Conservation (phyloP, 2,888 invertebrate genomes). For the Nemoura dubitans region DNA sequence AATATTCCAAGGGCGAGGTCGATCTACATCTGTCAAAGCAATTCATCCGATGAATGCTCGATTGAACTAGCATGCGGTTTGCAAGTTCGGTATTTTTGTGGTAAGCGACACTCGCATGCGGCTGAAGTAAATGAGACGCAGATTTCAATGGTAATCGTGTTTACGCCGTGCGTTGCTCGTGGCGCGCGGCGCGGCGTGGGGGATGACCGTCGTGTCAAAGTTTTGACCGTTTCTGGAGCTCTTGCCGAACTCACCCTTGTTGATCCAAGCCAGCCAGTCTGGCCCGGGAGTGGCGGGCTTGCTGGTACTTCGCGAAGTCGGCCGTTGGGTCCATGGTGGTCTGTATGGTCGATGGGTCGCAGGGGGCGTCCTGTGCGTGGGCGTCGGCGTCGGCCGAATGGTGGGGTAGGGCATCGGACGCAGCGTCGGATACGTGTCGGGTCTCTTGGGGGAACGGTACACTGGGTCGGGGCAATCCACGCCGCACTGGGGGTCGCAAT, state of each 20-base stretch:
- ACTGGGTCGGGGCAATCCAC: background rate
- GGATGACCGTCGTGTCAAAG: no score
- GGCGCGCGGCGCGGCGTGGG: no score
- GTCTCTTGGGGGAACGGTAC: background rate
- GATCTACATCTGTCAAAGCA: constrained; percentile 12
- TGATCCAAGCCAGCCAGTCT: background rate
- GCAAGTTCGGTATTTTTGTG: constrained; percentile 7
- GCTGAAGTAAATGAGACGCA: background rate
- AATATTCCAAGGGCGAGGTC: constrained; percentile 22
- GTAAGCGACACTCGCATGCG: background rate
- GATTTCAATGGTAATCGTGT: background rate
- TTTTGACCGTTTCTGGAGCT: no score
- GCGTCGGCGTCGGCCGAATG: background rate
- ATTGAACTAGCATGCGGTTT: constrained; percentile 4
- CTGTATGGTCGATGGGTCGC: background rate
- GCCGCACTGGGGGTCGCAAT: background rate
- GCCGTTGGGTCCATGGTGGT: background rate
- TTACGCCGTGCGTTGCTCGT: background rate
- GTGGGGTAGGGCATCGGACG: background rate
- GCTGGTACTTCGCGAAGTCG: background rate
- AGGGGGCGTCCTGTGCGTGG: background rate
- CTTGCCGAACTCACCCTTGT: constrained; percentile 19
- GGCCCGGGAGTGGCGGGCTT: background rate
- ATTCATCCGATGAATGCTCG: background rate
- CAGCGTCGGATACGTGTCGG: background rate